Percentiles rank a stretch among this genome's conserved stretches.
Evolutionary conservation across 2,797 vertebrate species (phyloP).

Genomic region (Acridotheres tristis): DNA sequence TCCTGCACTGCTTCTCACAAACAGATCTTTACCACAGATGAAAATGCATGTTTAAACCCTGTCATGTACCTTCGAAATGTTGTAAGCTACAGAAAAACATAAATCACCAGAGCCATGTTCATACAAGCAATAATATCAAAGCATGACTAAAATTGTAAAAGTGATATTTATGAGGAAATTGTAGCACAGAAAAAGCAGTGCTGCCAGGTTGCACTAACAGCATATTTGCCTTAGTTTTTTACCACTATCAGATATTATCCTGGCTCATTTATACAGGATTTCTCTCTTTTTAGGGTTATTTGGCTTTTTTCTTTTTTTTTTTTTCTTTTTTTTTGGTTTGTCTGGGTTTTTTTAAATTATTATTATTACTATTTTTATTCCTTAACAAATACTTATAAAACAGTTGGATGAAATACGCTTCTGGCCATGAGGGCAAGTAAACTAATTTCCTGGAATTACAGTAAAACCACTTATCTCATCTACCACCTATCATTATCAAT

Average conservation of each 20-base stretch:
- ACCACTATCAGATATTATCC: not conserved
- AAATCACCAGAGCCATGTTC: not conserved
- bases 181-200: not conserved
- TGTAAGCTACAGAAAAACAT: not conserved
- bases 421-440: not conserved
- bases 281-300: not conserved
- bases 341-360: not conserved
- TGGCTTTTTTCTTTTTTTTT: no score
- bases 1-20: not conserved
- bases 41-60: not conserved
- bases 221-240: not conserved
- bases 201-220: not conserved
- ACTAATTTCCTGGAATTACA: constrained; percentile 49
- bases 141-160: not conserved
- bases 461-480: constrained; percentile 48
- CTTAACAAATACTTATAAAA: not conserved
- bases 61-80: not conserved
- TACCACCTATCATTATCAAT: constrained; percentile 36
- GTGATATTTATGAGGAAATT: not conserved
- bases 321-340: no score
- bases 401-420: not conserved
- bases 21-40: not conserved
- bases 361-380: not conserved
- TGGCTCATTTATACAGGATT: not conserved
- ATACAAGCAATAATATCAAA: not conserved